A percentile compares a stretch with the other conserved stretches of the same genome.
Conservation (phyloP, 1,140 invertebrate species). For the Rhizoglyphus robini region DNA sequence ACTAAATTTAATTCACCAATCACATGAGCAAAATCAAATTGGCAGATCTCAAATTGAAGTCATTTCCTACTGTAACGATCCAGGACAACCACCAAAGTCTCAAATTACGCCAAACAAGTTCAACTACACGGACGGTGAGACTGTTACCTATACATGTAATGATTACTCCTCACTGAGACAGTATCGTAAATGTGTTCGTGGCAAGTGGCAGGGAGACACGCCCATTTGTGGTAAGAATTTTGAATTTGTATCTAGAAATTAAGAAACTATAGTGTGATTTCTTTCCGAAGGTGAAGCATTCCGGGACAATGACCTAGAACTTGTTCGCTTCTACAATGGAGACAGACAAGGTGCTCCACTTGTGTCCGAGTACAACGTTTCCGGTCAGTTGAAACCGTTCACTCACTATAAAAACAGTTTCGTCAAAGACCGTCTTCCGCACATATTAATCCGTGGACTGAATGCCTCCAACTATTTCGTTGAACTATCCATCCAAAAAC, state of each 20-base stretch:
- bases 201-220: background rate
- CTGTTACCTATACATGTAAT: conserved; percentile 14
- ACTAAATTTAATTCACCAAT: too few relatives aligned
- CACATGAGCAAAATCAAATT: too few relatives aligned
- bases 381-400: background rate
- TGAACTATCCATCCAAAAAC: background rate
- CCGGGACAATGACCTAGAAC: background rate
- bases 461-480: background rate
- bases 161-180: conserved; percentile 18
- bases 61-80: conserved; percentile 9
- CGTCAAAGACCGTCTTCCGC: conserved; percentile 8
- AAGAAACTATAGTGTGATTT: too few relatives aligned
- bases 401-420: conserved; percentile 8
- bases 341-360: background rate
- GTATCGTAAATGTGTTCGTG: conserved; percentile 14
- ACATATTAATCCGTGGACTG: background rate
- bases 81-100: conserved; percentile 8
- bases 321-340: background rate
- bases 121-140: conserved; percentile 9
- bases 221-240: conserved; percentile 11
- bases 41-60: too few relatives aligned
- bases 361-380: background rate
- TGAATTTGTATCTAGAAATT: too few relatives aligned
- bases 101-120: background rate
- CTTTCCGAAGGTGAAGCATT: conserved; percentile 1